Evolutionary conservation across 2,113 vertebrate species (phyloP), one percentile per base, ranked within the genome.

Genomic region (Nycticorax nycticorax): DNA sequence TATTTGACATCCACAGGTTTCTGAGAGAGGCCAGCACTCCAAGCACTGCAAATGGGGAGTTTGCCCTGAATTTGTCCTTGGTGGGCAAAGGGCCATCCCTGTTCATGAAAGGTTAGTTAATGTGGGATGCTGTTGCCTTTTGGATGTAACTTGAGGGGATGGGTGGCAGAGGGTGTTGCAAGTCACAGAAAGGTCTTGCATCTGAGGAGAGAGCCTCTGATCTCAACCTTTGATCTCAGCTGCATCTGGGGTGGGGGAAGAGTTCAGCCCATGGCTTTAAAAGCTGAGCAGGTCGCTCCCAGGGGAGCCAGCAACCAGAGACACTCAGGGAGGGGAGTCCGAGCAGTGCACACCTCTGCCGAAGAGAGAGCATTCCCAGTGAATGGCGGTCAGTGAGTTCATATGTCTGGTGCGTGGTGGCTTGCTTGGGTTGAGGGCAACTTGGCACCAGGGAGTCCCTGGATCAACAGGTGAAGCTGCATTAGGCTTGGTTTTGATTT

Each of bases 191-290:
- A 39, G 33, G 24, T 43, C 63, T 81, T 47, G 37, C 6, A 77
- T 66, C 45, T 30, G 64, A 74, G n/a, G 48, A 52, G 14, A 41
- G n/a, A 84, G 60, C 62, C 26, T 67, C 77, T 59, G 81, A 75
- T 77, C 55, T 43, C 85, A 94, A 92, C 89, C 93, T 95, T 96
- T 94, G 95, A 12, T 60, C 95, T 78, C n/a, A 3, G 37, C 85
- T 78, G 45, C 23, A 30, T 52, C 52, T 93, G 37, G 81, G n/a
- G 16, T 27, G 67, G 91, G 59, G 73, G 37, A 24, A 5, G 16
- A 63, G 73, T 63, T 47, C 47, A 63, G 89, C 43, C 74, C 26
- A 16, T 32, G 68, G 64, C 26, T 96, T 96, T 94, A 96, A 96
- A 97, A 91, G 91, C 4, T 21, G 6, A 75, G 80, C 18, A 27